phyloP scores from a whole-genome alignment of 2,797 vertebrate genomes.

The Melanotaenia parkinsoni region DNA sequence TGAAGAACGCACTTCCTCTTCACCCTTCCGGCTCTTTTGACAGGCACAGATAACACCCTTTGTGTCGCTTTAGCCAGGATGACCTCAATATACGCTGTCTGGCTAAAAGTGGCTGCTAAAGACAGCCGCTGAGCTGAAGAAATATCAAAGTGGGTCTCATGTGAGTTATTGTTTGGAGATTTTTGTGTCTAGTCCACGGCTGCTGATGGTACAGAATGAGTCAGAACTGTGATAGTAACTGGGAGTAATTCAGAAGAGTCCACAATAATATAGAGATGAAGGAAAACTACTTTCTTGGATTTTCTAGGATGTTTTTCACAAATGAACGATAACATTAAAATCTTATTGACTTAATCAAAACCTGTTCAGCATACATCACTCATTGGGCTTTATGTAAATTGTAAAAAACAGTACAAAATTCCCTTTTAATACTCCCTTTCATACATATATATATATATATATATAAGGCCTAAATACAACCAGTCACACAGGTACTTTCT shows the following conservation, averaged over 20 bases:
- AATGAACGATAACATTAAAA: too few relatives aligned
- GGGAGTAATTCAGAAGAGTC: too few relatives aligned
- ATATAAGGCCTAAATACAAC: not conserved
- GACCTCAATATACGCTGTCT: not conserved
- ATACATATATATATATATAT: too few relatives aligned
- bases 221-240: too few relatives aligned
- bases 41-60: constrained; percentile 2
- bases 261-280: not conserved
- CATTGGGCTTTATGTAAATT: too few relatives aligned
- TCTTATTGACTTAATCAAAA: not conserved
- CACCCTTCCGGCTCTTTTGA: constrained; percentile 65
- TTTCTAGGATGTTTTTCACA: too few relatives aligned
- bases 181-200: too few relatives aligned
- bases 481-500: constrained; percentile 16
- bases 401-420: not conserved
- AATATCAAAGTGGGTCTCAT: too few relatives aligned
- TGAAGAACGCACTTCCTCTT: constrained; percentile 78
- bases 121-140: too few relatives aligned
- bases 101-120: not conserved
- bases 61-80: constrained; percentile 12
- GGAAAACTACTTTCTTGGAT: too few relatives aligned
- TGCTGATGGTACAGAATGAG: too few relatives aligned
- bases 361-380: not conserved
- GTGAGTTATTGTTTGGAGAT: too few relatives aligned
- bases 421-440: not conserved